These are phyloP conservation scores for Numenius phaeopus DNA, from an alignment of 2,797 vertebrate species.

Conservation along the genomic window DNA sequence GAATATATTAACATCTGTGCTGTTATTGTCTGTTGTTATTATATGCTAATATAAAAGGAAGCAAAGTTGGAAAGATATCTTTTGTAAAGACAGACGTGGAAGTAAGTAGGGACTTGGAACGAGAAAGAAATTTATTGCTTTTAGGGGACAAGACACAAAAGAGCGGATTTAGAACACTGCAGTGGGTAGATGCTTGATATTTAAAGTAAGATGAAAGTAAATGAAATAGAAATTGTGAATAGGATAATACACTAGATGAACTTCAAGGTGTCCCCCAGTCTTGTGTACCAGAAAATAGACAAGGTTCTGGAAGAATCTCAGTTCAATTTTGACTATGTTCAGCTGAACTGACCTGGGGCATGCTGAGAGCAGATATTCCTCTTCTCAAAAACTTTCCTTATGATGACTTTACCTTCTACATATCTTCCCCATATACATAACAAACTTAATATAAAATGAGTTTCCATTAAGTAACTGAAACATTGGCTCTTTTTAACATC, in stretches of 20 bases:
- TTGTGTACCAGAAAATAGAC: neutral
- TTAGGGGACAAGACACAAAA: neutral
- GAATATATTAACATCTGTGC: neutral
- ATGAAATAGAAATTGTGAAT: neutral
- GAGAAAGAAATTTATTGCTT: neutral
- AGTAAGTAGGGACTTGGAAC: neutral
- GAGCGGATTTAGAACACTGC: neutral
- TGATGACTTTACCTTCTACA: neutral
- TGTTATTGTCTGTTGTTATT: neutral
- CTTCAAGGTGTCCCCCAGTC: neutral
- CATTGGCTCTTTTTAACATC: neutral
- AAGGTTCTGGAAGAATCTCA: neutral
- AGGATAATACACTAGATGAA: neutral
- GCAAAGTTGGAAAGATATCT: neutral
- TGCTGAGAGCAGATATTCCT: neutral
- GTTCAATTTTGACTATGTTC: neutral
- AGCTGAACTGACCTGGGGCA: fast-evolving
- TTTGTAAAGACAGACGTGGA: neutral
- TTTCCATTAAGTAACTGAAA: neutral
- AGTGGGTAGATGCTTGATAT: neutral
- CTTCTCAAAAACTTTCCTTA: neutral
- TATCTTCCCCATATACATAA: neutral
- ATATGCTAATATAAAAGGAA: neutral
- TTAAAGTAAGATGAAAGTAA: neutral
- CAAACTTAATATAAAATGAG: neutral